Base-by-base conservation (phyloP, 2,888 invertebrate species). In the Aporophyla lueneburgensis region DNA sequence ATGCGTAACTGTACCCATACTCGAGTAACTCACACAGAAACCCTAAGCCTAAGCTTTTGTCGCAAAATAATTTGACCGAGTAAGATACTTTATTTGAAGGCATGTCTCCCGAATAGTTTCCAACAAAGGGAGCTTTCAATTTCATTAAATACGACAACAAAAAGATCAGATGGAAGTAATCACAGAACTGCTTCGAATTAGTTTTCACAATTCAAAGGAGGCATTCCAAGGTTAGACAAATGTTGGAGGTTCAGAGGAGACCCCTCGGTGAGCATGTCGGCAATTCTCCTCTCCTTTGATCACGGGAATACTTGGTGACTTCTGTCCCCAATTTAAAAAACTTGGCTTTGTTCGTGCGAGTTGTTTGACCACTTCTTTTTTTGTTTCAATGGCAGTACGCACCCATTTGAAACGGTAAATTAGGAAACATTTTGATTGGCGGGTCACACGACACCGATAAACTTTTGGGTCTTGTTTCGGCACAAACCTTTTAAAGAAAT, bases 221-320 rank as follows among this genome's bases (percentile, higher is more conserved):
- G 92, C 93, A 96, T 96, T 95, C 96, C 92, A 87, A 91, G 91
- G 93, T 93, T 94, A 93, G 94, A 93, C 92, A 95, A 94, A 94
- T 91, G 92, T 93, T 88, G 87, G 89, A 90, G 89, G 87, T 89
- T 87, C 78, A 87, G 89, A 89, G 87, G 86, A 89, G 89, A 89
- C 87, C 87, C 86, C 88, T 90, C 86, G 74, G 77, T 77, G 84
- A 82, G 86, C 88, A 90, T 88, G 87, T 88, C 89, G 88, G 88
- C 89, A 91, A 91, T 91, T 88, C 89, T 88, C 84, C 82, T 88
- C 84, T 81, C 90, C 93, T 95, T 95, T 95, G 95, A 95, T 95
- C 94, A 87, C 79, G 83, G 83, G 90, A 91, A 92, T 93, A 93
- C 93, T 94, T 92, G 88, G 85, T 79, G 90, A 92, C 90, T 93